Conservation (phyloP, 2,888 invertebrate species). For the Linnaemya vulpina region DNA sequence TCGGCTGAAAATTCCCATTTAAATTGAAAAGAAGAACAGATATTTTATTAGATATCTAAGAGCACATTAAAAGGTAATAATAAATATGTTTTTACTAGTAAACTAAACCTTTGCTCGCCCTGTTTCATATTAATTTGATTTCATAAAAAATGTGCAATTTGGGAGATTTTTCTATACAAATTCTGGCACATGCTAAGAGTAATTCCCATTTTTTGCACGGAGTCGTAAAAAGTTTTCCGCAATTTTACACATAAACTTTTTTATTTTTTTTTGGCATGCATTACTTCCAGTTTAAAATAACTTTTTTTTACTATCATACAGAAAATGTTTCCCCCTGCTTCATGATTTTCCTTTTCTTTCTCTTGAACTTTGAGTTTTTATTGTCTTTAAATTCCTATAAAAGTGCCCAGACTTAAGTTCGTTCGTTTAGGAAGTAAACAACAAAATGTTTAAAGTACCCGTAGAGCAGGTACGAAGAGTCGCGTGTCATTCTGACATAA, state of each 20-base stretch:
- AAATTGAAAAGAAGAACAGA: too few species aligned
- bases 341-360: not conserved
- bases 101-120: too few species aligned
- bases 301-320: slow-evolving; percentile 14
- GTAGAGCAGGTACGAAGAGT: slow-evolving; percentile 21
- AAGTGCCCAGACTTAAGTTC: slow-evolving; percentile 50
- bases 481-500: slow-evolving; percentile 64
- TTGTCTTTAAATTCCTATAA: slow-evolving; percentile 36
- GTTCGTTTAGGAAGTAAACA: not conserved
- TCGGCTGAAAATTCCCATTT: too few species aligned
- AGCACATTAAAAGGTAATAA: too few species aligned
- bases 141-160: too few species aligned
- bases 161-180: not conserved
- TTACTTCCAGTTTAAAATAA: not conserved
- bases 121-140: too few species aligned
- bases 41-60: too few species aligned
- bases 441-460: slow-evolving; percentile 5
- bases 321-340: not conserved
- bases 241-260: slow-evolving; percentile 54
- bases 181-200: not conserved
- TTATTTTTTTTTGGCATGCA: not conserved
- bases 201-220: not conserved
- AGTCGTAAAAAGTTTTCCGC: slow-evolving; percentile 39
- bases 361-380: slow-evolving; percentile 29
- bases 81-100: too few species aligned